These are phyloP conservation scores for Ciconia nigra DNA, from an alignment of 2,797 vertebrate species.

Conservation along the genomic window DNA sequence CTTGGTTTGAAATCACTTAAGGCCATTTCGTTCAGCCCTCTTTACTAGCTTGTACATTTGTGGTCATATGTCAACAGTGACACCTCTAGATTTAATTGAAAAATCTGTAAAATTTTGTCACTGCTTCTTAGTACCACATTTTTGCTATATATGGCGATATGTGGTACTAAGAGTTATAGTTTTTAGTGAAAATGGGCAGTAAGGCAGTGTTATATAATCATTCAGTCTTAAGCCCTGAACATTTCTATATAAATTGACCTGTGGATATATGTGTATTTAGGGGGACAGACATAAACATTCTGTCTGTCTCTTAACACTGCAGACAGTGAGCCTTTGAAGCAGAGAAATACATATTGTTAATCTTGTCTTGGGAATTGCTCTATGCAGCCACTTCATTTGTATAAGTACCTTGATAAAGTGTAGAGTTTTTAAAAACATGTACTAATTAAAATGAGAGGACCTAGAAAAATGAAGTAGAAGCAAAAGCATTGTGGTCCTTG, in stretches of 20 bases:
- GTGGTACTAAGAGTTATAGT: background rate
- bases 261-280: background rate
- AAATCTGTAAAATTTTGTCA: background rate
- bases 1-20: background rate
- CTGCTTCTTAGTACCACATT: background rate
- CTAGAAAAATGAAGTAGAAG: slow-evolving; percentile 55
- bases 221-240: background rate
- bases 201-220: background rate
- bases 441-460: slow-evolving; percentile 46
- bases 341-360: background rate
- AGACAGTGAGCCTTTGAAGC: background rate
- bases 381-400: slow-evolving; percentile 30
- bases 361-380: slow-evolving; percentile 8
- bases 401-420: slow-evolving; percentile 39
- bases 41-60: background rate
- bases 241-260: background rate
- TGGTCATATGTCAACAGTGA: background rate
- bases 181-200: background rate
- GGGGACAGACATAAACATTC: background rate
- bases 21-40: background rate
- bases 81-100: background rate
- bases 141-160: background rate
- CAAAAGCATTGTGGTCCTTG: background rate
- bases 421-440: slow-evolving; percentile 64
- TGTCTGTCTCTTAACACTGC: background rate